Evolutionary conservation across 2,113 vertebrate species (phyloP), one percentile per base, ranked within the genome.

Genomic region (Tupaia tana): DNA sequence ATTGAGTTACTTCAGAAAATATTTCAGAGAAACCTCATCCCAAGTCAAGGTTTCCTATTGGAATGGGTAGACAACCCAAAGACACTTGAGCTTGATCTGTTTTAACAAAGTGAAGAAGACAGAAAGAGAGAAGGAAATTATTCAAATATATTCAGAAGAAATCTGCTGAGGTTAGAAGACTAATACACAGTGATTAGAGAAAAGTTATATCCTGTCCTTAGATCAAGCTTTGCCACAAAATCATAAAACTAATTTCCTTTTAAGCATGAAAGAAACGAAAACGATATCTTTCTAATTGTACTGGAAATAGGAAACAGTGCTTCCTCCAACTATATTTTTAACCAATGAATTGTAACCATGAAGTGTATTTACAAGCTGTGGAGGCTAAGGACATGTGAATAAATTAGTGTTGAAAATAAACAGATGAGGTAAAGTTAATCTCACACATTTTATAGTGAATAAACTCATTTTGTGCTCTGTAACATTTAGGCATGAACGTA

Each of bases 21-120:
- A 77, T 95, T 96, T 97, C 82, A 3, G 61, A 96, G 14, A 83
- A 95, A 91, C 12, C 16, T 71, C 4, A 91, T 94, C 90, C 86
- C 0, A 93, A 73, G 84, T 64, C 2, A 56, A 74, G 1, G 0
- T 84, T 25, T 95, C 27, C 73, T 97, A 52, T 67, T 95, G 87
- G 87, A 90, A 69, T 31, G 9, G 22, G 52, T 59, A 89, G 63
- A 86, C 5, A 81, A 63, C 52, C 56, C 91, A 77, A 70, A 88
- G 15, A 77, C 29, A 69, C 24, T 84, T 81, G 63, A 61, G 9
- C 56, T 78, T 61, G 19, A 87, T 73, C 6, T 74, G 16, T 63
- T 95, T 94, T 59, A 92, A 69, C 43, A 78, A 90, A 91, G 13
- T 81, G 43, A 93, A 66, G 24, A 77, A 70, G 56, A 52, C 6